Evolutionary conservation across 92 coral and sea anemone genomes (phyloP), one percentile per base, ranked within the genome.

Genomic region (Metridium senile): DNA sequence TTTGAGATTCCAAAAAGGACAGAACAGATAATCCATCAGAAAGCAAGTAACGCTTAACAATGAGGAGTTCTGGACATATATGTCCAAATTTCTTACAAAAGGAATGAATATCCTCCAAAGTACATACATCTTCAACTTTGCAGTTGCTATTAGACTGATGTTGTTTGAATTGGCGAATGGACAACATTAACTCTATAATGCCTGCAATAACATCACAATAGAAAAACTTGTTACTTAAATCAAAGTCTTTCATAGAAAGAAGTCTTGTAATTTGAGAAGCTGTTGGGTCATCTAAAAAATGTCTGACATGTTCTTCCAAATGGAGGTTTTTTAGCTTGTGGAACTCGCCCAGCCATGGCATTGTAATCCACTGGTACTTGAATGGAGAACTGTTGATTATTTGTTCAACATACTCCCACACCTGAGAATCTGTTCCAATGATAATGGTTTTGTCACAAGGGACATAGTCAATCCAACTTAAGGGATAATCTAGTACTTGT

Each of bases 301-400:
- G 78, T 45, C 78, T 22, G 1, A 56, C 78, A 74, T 74, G 78
- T 47, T 73, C 78, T 73, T 73, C 78, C 19, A 75, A 75, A 45
- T 75, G 80, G 22, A 59, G 65, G 32, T 75, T 75, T 53, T 75
- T 75, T 53, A 61, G 69, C 34, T 75, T 75, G 71, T 75, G 80
- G 53, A 75, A 75, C 61, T 75, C 70, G 35, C 80, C 80, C 51
- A 75, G 34, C 80, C 80, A 75, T 58, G 80, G 80, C 43, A 75
- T 58, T 30, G 80, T 30, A 54, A 75, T 75, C 80, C 80, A 75
- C 71, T 75, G 80, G 71, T 75, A 75, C 39, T 61, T 75, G 71
- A 75, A 75, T 33, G 80, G 80, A 52, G 45, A 31, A 32, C 70
- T 35, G 39, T 75, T 51, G 32, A 58, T 59, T 30, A 75, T 54